Base-by-base conservation (phyloP, 2,888 invertebrate species). In the Salpingus planirostris region DNA sequence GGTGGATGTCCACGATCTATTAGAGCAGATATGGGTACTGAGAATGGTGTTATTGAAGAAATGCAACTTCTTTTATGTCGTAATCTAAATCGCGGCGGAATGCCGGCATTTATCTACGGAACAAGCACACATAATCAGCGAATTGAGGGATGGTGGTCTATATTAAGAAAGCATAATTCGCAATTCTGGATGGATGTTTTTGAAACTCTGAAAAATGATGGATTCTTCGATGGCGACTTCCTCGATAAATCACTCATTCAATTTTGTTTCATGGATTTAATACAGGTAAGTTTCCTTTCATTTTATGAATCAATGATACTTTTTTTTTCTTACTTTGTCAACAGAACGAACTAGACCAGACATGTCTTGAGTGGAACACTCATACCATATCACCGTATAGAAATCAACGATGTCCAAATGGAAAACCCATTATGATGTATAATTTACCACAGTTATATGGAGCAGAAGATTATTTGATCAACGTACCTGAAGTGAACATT, bases 1-100 rank as follows among this genome's bases (percentile, higher is more conserved):
- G 21, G 34, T 23, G 33, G 33, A 13, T 31, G 31, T 30, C 42
- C 44, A 15, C 21, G 11, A 23, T 34, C 33, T 13, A 12, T 43
- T 10, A 31, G 43, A 11, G 13, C 32, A 10, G 32, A 32, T 30
- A 31, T 32, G 32, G 32, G 32, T 15, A 32, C 32, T 11, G 32
- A 32, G 13, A 32, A 32, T 30, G 14, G 23, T 11, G 10, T 13
- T 30, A 8, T 18, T 5, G 5, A 8, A 6, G 18, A 18, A 8
- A 18, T 18, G 5, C 18, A 18, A 8, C 5, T 8, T 8, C 5
- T 5, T 6, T 18, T 18, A 18, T 5, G 5, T 18, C 18, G 6
- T 15, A n/a, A 30, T 32, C n/a, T 14, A 13, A 5, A 4, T 15
- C 10, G 30, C 11, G 12, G 11, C 13, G 32, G 11, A 29, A 10